A percentile compares a stretch with the other conserved stretches of the same genome.
Evolutionary conservation across 2,888 invertebrate genomes (phyloP).

Genomic region (Anoplius nigerrimus): DNA sequence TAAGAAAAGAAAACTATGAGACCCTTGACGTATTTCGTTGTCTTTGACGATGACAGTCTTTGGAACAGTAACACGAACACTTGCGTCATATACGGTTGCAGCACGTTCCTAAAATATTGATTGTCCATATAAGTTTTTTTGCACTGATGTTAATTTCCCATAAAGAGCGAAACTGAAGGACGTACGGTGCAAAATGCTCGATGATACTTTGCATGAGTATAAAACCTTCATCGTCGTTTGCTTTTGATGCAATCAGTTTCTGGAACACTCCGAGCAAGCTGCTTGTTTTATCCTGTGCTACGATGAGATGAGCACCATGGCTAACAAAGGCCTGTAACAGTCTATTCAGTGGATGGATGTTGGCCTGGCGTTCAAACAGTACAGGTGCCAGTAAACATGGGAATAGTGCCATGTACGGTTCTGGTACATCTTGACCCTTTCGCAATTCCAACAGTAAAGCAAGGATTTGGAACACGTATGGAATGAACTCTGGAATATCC

Average conservation of each 20-base stretch:
- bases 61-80: conserved; percentile 95
- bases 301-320: conserved; percentile 83
- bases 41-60: conserved; percentile 93
- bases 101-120: conserved; percentile 79
- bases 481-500: conserved; percentile 98
- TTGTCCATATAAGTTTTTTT: conserved; percentile 26
- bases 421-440: conserved; percentile 80
- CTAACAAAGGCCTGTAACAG: conserved; percentile 91
- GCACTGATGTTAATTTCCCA: neutral
- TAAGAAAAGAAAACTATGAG: conserved; percentile 94
- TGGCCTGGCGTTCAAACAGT: conserved; percentile 95
- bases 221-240: conserved; percentile 97
- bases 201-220: conserved; percentile 91
- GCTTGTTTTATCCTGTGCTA: conserved; percentile 83
- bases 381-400: conserved; percentile 92
- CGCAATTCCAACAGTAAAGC: conserved; percentile 91
- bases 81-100: conserved; percentile 88
- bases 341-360: conserved; percentile 95
- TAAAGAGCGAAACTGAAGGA: conserved; percentile 47
- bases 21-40: conserved; percentile 94
- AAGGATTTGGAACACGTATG: conserved; percentile 98
- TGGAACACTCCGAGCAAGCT: conserved; percentile 96
- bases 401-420: conserved; percentile 91
- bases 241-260: conserved; percentile 95
- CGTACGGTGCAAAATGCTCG: conserved; percentile 87